Percentiles rank a stretch among this genome's conserved stretches.
Conservation (phyloP, 2,113 vertebrate species). For the Nothoprocta pentlandii region DNA sequence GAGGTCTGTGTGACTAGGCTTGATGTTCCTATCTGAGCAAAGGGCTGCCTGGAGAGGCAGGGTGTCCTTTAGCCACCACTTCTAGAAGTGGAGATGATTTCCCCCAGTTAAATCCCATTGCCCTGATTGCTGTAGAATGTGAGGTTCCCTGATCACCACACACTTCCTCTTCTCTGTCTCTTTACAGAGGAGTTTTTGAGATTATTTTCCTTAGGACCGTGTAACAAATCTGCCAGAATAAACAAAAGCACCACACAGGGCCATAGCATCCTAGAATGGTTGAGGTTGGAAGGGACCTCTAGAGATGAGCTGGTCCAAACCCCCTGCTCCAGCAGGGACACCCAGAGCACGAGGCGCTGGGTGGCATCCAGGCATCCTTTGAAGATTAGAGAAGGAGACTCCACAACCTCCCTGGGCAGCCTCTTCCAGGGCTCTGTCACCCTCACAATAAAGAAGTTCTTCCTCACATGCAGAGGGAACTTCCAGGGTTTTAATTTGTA, state of each 20-base stretch:
- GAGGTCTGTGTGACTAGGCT: neutral
- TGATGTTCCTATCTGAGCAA: neutral
- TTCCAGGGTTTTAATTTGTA: too few relatives aligned
- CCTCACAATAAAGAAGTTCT: too few relatives aligned
- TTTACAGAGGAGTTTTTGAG: neutral
- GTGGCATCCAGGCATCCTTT: too few relatives aligned
- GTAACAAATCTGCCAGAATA: neutral
- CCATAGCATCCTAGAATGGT: neutral
- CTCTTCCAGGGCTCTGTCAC: too few relatives aligned
- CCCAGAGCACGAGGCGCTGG: too few relatives aligned
- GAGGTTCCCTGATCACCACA: fast-evolving
- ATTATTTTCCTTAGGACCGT: neutral
- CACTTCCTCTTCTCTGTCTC: neutral
- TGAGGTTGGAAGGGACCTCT: too few relatives aligned
- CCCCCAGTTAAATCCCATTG: neutral
- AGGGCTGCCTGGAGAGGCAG: fast-evolving
- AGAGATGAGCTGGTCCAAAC: too few relatives aligned
- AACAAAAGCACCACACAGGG: neutral
- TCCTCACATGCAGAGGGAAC: too few relatives aligned
- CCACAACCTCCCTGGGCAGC: too few relatives aligned
- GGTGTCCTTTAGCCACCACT: fast-evolving
- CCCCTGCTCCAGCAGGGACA: too few relatives aligned
- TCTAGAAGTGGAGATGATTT: neutral
- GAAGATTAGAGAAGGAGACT: too few relatives aligned
- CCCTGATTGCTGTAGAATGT: fast-evolving